Base-by-base conservation (phyloP, 2,113 vertebrate genomes). In the Myiopsitta monachus region DNA sequence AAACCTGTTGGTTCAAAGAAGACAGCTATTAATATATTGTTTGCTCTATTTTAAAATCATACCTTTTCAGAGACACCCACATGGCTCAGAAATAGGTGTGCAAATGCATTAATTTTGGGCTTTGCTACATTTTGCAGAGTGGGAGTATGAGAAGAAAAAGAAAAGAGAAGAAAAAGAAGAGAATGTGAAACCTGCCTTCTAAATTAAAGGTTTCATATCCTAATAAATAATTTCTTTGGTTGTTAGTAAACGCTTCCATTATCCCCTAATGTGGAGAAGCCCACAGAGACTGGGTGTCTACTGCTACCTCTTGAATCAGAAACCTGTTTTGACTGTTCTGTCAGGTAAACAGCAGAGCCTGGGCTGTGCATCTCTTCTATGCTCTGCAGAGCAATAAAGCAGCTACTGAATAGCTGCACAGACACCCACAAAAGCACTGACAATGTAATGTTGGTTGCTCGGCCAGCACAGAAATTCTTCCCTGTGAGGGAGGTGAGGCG, bases 191-290 rank as follows among this genome's bases (percentile, higher is more conserved):
- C 9, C 68, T 66, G 92, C 55, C 69, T 90, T 90, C 88, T 88
- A 96, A 97, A 98, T 98, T 96, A 97, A 97, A 96, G 96, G 84
- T 89, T 97, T 97, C 87, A 90, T 95, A 88, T 84, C 33, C 90
- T 95, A 96, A 97, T 95, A 97, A 97, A 97, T 96, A 95, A 96
- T 95, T 94, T 92, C 26, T 96, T 75, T 85, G 80, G 83, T 74
- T 96, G 92, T 95, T 93, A 80, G 46, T 86, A 97, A 97, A 95
- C 3, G 49, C 63, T 93, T 94, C 88, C 83, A 96, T 96, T 97
- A 97, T 95, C 73, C 92, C 33, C 44, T 83, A 92, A 95, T 4
- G 28, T 73, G 38, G 72, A 49, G 76, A 97, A 83, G 73, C 69
- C 84, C 3, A 1, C 15, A 28, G 80, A 95, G 86, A 84, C 67